Evolutionary conservation across 1,140 invertebrate genomes (phyloP), one percentile per base, ranked within the genome.

Genomic region (Colletes latitarsis): DNA sequence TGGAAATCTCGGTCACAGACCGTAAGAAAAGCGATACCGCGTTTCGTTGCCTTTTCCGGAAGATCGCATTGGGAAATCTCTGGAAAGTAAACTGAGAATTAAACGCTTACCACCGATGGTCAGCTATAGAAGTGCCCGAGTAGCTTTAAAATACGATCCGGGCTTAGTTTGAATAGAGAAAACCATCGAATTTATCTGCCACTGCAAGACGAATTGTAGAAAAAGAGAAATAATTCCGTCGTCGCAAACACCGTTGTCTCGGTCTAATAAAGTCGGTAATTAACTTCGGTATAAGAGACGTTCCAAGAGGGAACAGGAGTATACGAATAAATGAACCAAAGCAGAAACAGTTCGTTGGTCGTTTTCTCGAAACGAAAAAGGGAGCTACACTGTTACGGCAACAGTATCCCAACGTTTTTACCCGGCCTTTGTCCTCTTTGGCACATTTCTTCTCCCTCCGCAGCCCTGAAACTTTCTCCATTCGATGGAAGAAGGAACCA

Each of bases 1-100:
- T 84, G 75, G 82, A 84, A 84, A 84, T 82, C 53, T 84, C 82
- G 70, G 75, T 74, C 64, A 57, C 21, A 14, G 68, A n/a, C 43
- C 12, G 15, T 67, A 57, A 53, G 52, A 64, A 58, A 57, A 74
- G 30, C 17, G 30, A 43, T 39, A 58, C 21, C 67, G 8, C 43
- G 53, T 74, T 73, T 53, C 41, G 66, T 39, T 66, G 49, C 12
- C 66, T 80, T 84, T 83, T 55, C 77, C 43, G 64, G 19, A 19
- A 60, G 46, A 15, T n/a, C 21, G n/a, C n/a, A 66, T 67, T 79
- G 82, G 46, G 53, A 74, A 78, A 80, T 79, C 15, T 21, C 46
- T 58, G 53, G 73, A 77, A 77, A 83, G 52, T 58, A 57, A 68
- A 57, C 19, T 30, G n/a, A 67, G 21, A 15, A 30, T n/a, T n/a